Conservation (phyloP, 2,797 vertebrate species). For the Xiphophorus birchmanni region DNA sequence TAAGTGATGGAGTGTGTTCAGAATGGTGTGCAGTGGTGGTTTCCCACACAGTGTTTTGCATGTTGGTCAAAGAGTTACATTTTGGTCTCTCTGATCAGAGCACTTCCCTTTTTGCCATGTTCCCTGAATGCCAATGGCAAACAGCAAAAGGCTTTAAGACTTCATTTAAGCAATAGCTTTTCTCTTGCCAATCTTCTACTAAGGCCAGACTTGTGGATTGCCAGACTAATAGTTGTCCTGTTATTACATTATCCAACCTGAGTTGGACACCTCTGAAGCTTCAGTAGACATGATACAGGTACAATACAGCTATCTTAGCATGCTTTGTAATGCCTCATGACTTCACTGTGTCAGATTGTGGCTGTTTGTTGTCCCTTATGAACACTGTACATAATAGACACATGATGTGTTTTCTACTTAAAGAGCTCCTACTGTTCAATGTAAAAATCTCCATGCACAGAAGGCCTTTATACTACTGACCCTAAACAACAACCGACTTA, state of each 20-base stretch:
- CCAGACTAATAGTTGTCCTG: background rate
- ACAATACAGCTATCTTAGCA: conserved; percentile 67
- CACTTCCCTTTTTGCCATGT: background rate
- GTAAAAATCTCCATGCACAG: conserved; percentile 18
- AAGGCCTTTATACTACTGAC: conserved; percentile 16
- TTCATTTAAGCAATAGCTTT: background rate
- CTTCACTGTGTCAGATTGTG: conserved; percentile 46
- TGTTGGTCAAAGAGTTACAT: background rate
- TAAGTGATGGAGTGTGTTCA: background rate
- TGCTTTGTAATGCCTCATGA: conserved; percentile 61
- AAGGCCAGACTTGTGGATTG: background rate
- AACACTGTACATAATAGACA: background rate
- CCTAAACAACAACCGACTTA: conserved; percentile 45
- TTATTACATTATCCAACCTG: background rate
- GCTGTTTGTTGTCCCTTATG: conserved; percentile 38
- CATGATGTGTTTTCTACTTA: conserved; percentile 7
- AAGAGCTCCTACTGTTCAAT: background rate
- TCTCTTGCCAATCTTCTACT: background rate
- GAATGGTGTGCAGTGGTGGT: background rate
- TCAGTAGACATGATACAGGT: conserved; percentile 23
- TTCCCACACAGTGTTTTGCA: background rate
- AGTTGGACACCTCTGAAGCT: background rate
- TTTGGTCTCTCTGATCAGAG: background rate
- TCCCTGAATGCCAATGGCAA: background rate
- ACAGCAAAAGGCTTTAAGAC: background rate